These are phyloP conservation scores for Zaprionus ornatus DNA, from an alignment of 1,140 invertebrate genomes.

Conservation along the genomic window DNA sequence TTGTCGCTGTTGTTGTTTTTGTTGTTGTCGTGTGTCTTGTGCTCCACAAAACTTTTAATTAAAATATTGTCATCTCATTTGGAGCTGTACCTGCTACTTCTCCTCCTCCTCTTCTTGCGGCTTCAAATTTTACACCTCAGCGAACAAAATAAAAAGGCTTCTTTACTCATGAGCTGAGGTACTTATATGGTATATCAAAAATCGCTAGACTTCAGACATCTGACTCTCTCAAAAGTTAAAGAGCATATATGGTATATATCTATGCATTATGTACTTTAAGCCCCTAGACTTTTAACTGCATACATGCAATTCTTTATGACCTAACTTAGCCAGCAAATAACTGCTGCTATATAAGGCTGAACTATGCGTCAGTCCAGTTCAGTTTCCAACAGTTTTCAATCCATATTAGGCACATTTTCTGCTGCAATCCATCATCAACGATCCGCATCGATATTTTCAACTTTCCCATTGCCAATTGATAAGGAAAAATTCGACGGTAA, in stretches of 20 bases:
- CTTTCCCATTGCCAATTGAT: conserved; percentile 51
- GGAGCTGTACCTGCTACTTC: conserved; percentile 10
- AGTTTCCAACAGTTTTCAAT: background rate
- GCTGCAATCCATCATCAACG: conserved; percentile 50
- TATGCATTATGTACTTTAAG: background rate
- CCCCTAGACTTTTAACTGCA: background rate
- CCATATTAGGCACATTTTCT: conserved; percentile 16
- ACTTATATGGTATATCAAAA: background rate
- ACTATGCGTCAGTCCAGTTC: background rate
- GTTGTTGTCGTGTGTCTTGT: conserved; percentile 69
- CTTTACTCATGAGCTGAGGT: background rate
- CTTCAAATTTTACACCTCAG: conserved; percentile 4
- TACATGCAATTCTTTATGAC: background rate
- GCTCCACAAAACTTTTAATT: conserved; percentile 74
- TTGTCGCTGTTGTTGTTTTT: conserved; percentile 26
- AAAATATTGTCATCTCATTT: conserved; percentile 73
- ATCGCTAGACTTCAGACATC: no score
- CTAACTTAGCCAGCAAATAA: background rate
- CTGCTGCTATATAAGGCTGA: conserved; percentile 9
- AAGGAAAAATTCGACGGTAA: conserved; percentile 31
- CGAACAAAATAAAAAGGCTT: background rate
- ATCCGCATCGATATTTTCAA: conserved; percentile 7
- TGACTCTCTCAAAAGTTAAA: no score
- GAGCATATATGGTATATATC: no score
- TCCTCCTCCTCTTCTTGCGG: conserved; percentile 61